Base-by-base conservation (phyloP, 2,888 invertebrate genomes). In the Netelia melanura region DNA sequence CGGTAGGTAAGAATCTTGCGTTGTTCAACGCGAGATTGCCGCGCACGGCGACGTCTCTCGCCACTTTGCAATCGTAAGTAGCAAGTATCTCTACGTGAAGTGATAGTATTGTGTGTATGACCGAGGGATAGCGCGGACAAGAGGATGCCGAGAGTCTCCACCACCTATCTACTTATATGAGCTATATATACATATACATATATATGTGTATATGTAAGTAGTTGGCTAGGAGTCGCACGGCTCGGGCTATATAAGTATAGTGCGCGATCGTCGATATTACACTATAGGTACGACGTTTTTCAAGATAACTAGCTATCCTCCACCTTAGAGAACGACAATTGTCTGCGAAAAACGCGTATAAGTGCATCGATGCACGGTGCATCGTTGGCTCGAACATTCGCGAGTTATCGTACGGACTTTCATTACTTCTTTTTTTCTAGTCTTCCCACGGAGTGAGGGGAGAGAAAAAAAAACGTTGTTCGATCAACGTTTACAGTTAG, bases 51-150 rank as follows among this genome's bases (percentile, higher is more conserved):
- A 83, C 83, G 83, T 70, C 74, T 79, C 74, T 83, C 70, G 56
- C 83, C 83, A 79, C 79, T 83, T 83, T 83, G 74, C 79, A 83
- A 79, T 75, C 79, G 62, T 79, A 79, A 83, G 83, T 79, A 83
- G 83, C 83, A 79, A 83, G 79, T 79, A 83, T 79, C 78, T 82
- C 48, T 74, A 75, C 79, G 79, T 78, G 79, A 56, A 79, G 75
- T 61, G 74, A 83, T 83, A 83, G 64, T 38, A 62, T 74, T 62
- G 74, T 83, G 68, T 68, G 68, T 67, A 62, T 62, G 72, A 65
- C 65, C 65, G 78, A 65, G 76, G 58, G 43, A 62, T 70, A 70
- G 58, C 74, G 11, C 58, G 43, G 21, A 14, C 38, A 54, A 48
- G 78, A 78, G 62, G 68, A 78, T 78, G 61, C 62, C n/a, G 48